A percentile compares a stretch with the other conserved stretches of the same genome.
Evolutionary conservation across 2,888 invertebrate species (phyloP).

Genomic region (Bhutanitis thaidina): DNA sequence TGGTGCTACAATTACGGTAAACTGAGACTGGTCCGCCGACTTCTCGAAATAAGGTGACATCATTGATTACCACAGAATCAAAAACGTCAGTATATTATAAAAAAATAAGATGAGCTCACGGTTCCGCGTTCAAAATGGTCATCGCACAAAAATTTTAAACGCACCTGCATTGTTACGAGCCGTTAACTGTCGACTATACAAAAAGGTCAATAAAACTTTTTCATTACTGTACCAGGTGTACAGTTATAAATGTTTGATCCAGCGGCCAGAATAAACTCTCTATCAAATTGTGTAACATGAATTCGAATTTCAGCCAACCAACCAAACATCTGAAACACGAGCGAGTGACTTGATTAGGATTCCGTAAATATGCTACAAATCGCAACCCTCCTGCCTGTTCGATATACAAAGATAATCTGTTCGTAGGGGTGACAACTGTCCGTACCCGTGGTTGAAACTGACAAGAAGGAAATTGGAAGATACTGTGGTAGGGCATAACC

Average conservation of each 20-base stretch:
- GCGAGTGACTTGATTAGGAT: too few relatives aligned
- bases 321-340: too few relatives aligned
- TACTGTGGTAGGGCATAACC: too few relatives aligned
- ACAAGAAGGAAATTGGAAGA: too few relatives aligned
- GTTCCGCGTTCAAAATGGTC: neutral
- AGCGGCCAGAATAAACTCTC: too few relatives aligned
- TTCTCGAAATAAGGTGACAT: neutral
- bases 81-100: neutral
- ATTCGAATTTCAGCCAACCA: too few relatives aligned
- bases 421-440: too few relatives aligned
- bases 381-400: too few relatives aligned
- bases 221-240: neutral
- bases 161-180: neutral
- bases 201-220: neutral
- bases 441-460: too few relatives aligned
- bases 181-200: neutral
- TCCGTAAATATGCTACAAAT: too few relatives aligned
- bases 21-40: neutral
- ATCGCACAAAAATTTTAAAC: neutral
- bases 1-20: neutral
- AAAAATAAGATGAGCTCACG: neutral
- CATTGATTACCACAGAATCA: neutral
- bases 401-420: too few relatives aligned
- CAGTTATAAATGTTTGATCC: neutral
- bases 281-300: too few relatives aligned